phyloP scores from a whole-genome alignment of 2,797 vertebrate genomes.

The Pteropus rufus region DNA sequence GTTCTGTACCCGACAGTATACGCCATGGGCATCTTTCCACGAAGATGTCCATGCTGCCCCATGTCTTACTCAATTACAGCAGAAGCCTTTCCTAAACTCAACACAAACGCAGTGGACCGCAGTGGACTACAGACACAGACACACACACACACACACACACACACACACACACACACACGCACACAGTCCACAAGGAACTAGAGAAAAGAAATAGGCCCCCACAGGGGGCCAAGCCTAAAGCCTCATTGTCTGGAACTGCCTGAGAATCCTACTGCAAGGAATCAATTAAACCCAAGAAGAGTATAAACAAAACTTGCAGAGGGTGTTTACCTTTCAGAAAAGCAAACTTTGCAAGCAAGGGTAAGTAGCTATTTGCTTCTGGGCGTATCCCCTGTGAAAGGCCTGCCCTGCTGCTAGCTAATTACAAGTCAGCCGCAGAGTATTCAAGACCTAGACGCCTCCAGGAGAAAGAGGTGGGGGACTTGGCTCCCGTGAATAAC shows the following conservation, averaged over 20 bases:
- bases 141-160: accelerated
- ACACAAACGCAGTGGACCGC: too few relatives aligned
- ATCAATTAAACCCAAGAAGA: neutral
- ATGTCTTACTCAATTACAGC: neutral
- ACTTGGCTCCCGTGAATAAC: neutral
- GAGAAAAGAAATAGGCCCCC: neutral
- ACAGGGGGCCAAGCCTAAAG: neutral
- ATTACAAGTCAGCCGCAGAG: accelerated
- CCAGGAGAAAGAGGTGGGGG: neutral
- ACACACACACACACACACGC: neutral
- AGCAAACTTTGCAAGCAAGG: neutral
- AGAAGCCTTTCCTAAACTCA: neutral
- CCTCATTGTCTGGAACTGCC: neutral
- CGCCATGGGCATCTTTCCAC: accelerated
- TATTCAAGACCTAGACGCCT: neutral
- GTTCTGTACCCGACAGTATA: neutral
- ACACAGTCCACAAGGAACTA: neutral
- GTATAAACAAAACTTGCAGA: neutral
- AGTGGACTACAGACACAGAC: too few relatives aligned
- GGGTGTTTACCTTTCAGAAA: neutral
- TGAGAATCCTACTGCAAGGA: neutral
- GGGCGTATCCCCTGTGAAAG: neutral
- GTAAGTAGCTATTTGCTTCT: neutral
- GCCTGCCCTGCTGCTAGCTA: neutral
- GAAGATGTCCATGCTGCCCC: neutral